Conservation (phyloP, 2,888 invertebrate genomes). For the Philereme vetulata region DNA sequence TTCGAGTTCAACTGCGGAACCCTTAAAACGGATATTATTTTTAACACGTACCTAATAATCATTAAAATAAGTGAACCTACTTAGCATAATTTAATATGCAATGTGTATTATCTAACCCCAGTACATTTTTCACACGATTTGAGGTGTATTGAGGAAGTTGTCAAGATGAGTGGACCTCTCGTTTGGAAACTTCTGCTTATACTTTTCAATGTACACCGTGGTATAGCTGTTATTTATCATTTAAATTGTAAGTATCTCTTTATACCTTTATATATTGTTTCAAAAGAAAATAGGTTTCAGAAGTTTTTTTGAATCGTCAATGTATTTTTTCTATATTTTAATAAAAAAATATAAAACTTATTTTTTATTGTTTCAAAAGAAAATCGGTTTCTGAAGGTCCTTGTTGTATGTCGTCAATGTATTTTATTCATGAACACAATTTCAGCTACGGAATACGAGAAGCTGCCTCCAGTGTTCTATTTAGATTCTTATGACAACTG, state of each 20-base stretch:
- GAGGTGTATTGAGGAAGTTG: background rate
- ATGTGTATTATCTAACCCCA: background rate
- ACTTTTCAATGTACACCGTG: background rate
- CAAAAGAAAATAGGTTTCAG: too few relatives aligned
- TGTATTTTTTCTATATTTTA: too few relatives aligned
- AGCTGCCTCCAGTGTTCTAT: conserved; percentile 61
- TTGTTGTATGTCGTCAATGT: too few relatives aligned
- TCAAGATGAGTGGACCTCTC: background rate
- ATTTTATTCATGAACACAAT: conserved; percentile 6
- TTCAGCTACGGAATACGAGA: conserved; percentile 61
- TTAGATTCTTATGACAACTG: conserved; percentile 61
- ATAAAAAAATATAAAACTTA: too few relatives aligned
- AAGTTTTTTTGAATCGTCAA: too few relatives aligned
- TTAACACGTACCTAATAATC: too few relatives aligned
- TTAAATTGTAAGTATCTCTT: background rate
- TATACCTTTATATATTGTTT: background rate
- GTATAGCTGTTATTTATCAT: background rate
- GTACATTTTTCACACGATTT: background rate
- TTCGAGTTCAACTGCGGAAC: too few relatives aligned
- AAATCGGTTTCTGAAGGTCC: too few relatives aligned
- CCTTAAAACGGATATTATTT: too few relatives aligned
- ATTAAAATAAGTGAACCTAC: too few relatives aligned
- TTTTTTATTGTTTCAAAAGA: too few relatives aligned
- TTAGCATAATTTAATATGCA: background rate
- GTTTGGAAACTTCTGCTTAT: background rate